A percentile compares a stretch with the other conserved stretches of the same genome.
These are phyloP conservation scores for Poicephalus meyeri DNA, from an alignment of 2,113 vertebrate species.

Conservation along the genomic window DNA sequence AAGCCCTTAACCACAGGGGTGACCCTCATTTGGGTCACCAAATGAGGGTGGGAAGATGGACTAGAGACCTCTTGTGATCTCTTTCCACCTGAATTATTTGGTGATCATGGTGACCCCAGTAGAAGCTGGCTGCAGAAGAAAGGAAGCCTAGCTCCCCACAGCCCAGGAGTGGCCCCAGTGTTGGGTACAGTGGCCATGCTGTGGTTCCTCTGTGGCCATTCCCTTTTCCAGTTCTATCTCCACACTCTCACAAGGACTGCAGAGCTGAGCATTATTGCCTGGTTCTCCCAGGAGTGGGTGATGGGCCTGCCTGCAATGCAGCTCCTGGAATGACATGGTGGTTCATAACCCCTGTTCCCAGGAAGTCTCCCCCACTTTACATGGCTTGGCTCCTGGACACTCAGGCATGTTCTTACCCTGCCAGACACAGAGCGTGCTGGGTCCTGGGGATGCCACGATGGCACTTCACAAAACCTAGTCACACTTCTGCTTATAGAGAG, in stretches of 20 bases:
- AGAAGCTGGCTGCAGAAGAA: background rate
- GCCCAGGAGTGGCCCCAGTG: too few relatives aligned
- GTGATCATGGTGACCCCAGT: rapidly evolving
- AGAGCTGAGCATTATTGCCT: background rate
- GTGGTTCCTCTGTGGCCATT: background rate
- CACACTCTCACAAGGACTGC: rapidly evolving
- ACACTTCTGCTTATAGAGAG: background rate
- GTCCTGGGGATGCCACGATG: rapidly evolving
- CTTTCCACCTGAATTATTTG: background rate
- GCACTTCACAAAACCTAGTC: background rate
- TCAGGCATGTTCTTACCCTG: background rate
- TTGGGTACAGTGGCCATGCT: rapidly evolving
- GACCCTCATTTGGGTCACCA: too few relatives aligned
- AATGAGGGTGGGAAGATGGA: background rate
- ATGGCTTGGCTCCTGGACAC: rapidly evolving
- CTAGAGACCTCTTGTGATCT: background rate
- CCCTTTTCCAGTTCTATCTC: background rate
- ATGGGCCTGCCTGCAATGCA: background rate
- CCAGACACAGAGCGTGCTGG: background rate
- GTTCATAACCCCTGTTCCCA: background rate
- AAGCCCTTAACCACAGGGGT: background rate
- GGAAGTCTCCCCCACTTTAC: background rate
- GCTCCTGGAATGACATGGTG: background rate
- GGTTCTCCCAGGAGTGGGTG: background rate
- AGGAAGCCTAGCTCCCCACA: background rate